A percentile compares a stretch with the other conserved stretches of the same genome.
These are phyloP conservation scores for Morus bassanus DNA, from an alignment of 2,797 vertebrate genomes.

Conservation along the genomic window DNA sequence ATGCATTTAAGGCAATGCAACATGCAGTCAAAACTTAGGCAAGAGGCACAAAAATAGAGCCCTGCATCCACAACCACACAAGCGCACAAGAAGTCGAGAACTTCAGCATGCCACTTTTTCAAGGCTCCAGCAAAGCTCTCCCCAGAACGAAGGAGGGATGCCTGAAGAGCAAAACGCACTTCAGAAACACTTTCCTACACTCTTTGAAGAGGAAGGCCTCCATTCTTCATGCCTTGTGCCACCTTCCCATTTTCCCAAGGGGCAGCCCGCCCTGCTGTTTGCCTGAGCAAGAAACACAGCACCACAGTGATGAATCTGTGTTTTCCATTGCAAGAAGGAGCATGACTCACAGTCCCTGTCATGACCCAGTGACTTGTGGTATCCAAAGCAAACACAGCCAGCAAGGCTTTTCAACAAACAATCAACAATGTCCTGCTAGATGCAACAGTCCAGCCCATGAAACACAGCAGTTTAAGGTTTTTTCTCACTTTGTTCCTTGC, in stretches of 20 bases:
- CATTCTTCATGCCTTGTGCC: not conserved
- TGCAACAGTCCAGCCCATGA: not conserved
- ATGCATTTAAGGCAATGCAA: not conserved
- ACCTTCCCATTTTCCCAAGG: not conserved
- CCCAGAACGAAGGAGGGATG: not conserved
- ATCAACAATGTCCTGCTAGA: not conserved
- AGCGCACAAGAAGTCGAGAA: not conserved
- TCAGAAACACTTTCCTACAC: not conserved
- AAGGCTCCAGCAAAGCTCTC: not conserved
- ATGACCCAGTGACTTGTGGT: slow-evolving; percentile 2
- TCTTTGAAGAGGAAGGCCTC: not conserved
- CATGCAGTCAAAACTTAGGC: not conserved
- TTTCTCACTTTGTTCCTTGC: not conserved
- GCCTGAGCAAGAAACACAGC: not conserved
- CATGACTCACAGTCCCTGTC: slow-evolving; percentile 28
- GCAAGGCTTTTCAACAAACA: slow-evolving; percentile 2
- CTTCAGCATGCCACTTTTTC: rapidly evolving
- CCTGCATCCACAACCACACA: not conserved
- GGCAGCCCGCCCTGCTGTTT: rapidly evolving
- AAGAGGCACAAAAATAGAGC: not conserved
- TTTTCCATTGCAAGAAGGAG: not conserved
- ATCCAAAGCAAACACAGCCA: slow-evolving; percentile 53
- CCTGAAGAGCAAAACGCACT: not conserved
- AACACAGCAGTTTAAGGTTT: not conserved
- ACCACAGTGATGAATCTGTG: not conserved